Conservation (phyloP, 2,113 vertebrate genomes). For the Chaetura pelagica region DNA sequence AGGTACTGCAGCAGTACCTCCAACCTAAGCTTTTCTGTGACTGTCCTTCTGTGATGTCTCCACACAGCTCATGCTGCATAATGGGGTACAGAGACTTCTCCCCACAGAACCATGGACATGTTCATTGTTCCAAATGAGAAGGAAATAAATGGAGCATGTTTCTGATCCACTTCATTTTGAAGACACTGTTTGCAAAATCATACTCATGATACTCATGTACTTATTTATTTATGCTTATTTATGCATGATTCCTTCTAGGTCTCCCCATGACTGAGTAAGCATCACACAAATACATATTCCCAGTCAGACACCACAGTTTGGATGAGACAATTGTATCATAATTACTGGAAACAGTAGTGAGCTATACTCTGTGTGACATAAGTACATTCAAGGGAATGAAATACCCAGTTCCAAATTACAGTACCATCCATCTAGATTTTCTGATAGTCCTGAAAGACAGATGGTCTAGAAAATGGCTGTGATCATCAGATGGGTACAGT, state of each 20-base stretch:
- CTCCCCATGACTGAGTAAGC: background rate
- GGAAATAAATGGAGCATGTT: background rate
- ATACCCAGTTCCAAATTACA: background rate
- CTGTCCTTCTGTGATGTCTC: background rate
- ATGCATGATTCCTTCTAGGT: background rate
- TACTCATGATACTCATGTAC: background rate
- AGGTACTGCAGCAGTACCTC: background rate
- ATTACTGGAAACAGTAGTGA: background rate
- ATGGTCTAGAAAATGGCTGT: background rate
- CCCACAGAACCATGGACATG: background rate
- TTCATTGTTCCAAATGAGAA: background rate
- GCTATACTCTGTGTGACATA: background rate
- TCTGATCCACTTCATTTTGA: background rate
- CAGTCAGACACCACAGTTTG: background rate
- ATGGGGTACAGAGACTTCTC: background rate
- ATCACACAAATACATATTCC: background rate
- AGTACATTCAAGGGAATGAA: constrained; percentile 10
- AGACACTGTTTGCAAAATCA: background rate
- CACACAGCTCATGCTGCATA: background rate
- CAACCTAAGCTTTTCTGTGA: background rate
- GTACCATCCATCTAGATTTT: constrained; percentile 6
- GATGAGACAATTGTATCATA: background rate
- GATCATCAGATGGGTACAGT: background rate
- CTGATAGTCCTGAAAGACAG: constrained; percentile 18
- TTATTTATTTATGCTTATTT: background rate